A percentile compares a stretch with the other conserved stretches of the same genome.
Evolutionary conservation across 2,888 invertebrate species (phyloP).

Genomic region (Cartodere bifasciata): DNA sequence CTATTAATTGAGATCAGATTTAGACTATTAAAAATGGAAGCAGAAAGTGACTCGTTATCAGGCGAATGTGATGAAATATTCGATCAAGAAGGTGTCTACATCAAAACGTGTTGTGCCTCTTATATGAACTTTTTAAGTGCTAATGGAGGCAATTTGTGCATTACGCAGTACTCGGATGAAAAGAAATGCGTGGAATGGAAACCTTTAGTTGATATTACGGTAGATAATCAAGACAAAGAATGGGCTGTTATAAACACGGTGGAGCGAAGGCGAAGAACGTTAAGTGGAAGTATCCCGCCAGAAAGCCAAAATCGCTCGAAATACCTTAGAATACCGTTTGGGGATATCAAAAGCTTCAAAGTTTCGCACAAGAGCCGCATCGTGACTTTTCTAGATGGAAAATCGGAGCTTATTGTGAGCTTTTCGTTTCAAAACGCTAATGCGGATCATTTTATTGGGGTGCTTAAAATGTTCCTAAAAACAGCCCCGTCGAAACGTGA

Average conservation of each 20-base stretch:
- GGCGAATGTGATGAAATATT: slow-evolving; percentile 47
- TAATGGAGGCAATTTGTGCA: slow-evolving; percentile 54
- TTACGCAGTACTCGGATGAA: slow-evolving; percentile 46
- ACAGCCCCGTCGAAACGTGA: slow-evolving; percentile 59
- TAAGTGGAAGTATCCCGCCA: slow-evolving; percentile 40
- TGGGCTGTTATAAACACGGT: slow-evolving; percentile 76
- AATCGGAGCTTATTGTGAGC: slow-evolving; percentile 60
- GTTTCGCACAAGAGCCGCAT: slow-evolving; percentile 30
- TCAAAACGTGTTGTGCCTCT: slow-evolving; percentile 51
- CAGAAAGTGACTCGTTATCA: slow-evolving; percentile 23
- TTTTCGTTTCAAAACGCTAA: slow-evolving; percentile 76
- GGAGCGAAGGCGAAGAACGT: slow-evolving; percentile 48
- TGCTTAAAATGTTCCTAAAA: slow-evolving; percentile 48
- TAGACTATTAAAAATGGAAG: slow-evolving; percentile 26
- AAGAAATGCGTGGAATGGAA: slow-evolving; percentile 58
- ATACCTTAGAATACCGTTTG: slow-evolving; percentile 44
- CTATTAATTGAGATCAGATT: too few relatives aligned
- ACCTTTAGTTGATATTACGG: slow-evolving; percentile 65
- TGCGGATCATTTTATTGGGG: slow-evolving; percentile 59
- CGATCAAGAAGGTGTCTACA: slow-evolving; percentile 67
- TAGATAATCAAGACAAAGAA: slow-evolving; percentile 68
- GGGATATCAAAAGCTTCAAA: slow-evolving; percentile 52
- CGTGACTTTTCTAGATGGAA: slow-evolving; percentile 54
- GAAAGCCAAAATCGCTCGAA: slow-evolving; percentile 35
- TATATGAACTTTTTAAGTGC: slow-evolving; percentile 44